A percentile compares a stretch with the other conserved stretches of the same genome.
Conservation (phyloP, 2,888 invertebrate genomes). For the Agonum fuliginosum region DNA sequence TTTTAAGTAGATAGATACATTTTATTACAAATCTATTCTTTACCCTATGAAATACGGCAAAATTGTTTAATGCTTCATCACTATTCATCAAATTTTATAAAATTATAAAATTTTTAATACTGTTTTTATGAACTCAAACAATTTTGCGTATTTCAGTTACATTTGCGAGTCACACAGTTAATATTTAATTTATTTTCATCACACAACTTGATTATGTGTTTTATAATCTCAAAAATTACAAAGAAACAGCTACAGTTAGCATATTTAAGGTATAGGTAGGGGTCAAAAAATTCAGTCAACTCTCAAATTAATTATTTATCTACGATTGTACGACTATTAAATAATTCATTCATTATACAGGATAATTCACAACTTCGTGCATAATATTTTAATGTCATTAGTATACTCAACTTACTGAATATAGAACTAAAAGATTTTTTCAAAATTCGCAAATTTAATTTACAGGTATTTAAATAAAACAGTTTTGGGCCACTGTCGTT, state of each 20-base stretch:
- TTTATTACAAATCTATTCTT: slow-evolving; percentile 33
- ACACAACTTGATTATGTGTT: background rate
- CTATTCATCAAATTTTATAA: slow-evolving; percentile 15
- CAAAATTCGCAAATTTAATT: too few relatives aligned
- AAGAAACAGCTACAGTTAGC: too few relatives aligned
- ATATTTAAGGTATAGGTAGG: too few relatives aligned
- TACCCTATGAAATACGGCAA: slow-evolving; percentile 14
- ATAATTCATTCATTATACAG: too few relatives aligned
- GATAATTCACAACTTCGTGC: too few relatives aligned
- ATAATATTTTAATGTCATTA: too few relatives aligned
- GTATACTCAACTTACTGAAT: too few relatives aligned
- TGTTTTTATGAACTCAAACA: slow-evolving; percentile 4
- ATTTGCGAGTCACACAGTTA: background rate
- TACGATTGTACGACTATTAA: too few relatives aligned
- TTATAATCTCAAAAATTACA: background rate
- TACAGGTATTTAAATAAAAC: too few relatives aligned
- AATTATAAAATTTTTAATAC: slow-evolving; percentile 34
- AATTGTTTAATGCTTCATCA: background rate
- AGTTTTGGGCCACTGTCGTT: too few relatives aligned
- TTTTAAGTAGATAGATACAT: slow-evolving; percentile 13
- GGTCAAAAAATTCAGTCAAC: too few relatives aligned
- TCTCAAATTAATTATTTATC: slow-evolving; percentile 9
- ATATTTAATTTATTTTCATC: background rate
- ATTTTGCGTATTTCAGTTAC: slow-evolving; percentile 17
- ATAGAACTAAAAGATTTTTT: too few relatives aligned